Base-by-base conservation (phyloP, 1,140 invertebrate genomes). In the Chymomyza costata region DNA sequence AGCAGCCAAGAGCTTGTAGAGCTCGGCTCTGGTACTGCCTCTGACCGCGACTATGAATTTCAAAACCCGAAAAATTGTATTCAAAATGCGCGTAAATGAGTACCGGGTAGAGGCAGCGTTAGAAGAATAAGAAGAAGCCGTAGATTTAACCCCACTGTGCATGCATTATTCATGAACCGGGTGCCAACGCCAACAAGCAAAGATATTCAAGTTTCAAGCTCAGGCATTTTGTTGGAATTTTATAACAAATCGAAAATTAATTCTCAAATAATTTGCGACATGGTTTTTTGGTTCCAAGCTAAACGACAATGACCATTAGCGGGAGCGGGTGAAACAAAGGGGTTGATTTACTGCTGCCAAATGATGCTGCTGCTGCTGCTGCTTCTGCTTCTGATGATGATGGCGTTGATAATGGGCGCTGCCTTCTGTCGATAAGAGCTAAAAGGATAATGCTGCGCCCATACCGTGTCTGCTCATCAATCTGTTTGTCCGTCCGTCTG, bases 191-290 rank as follows among this genome's bases (percentile, higher is more conserved):
- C 30, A 17, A 17, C 14, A 19, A 30, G 8, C 21, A n/a, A n/a
- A n/a, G n/a, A n/a, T n/a, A n/a, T n/a, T n/a, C n/a, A n/a, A n/a
- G n/a, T n/a, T n/a, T n/a, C n/a, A n/a, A n/a, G n/a, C n/a, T n/a
- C n/a, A n/a, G n/a, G n/a, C n/a, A n/a, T n/a, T n/a, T 35, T 44
- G 19, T 18, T 21, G 16, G 15, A 35, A 54, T 32, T 68, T 65
- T 68, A 37, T 57, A 69, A 63, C 57, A 67, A 78, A 73, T 78
- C 59, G 71, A 80, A 80, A 80, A 71, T 78, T 78, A 80, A 80
- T 78, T 78, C 67, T 52, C 43, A 78, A 78, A 67, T 78, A 68
- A 78, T 66, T 78, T 69, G 54, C 35, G 63, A 65, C 62, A 65
- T 48, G 37, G 34, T 67, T 64, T 63, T 66, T 67, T 56, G 57